A percentile compares a stretch with the other conserved stretches of the same genome.
Conservation (phyloP, 2,888 invertebrate species). For the Scaptomyza cyrtandrae region DNA sequence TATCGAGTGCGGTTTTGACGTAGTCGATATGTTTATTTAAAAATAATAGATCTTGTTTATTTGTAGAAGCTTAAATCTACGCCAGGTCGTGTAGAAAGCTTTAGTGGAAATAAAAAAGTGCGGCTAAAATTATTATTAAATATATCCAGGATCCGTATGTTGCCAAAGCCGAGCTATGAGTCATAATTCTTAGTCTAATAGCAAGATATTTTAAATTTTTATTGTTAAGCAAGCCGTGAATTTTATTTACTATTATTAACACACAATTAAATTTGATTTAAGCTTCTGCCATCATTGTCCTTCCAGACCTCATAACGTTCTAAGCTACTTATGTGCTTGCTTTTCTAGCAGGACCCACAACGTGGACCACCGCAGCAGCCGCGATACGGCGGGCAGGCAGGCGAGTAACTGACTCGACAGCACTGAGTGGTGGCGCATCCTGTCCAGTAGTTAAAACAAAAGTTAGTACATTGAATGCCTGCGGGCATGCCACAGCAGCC, state of each 20-base stretch:
- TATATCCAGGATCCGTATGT: too few species aligned
- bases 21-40: neutral
- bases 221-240: neutral
- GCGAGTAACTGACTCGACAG: constrained; percentile 40
- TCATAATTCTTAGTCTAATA: too few species aligned
- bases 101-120: too few species aligned
- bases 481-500: constrained; percentile 60
- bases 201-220: too few species aligned
- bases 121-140: too few species aligned
- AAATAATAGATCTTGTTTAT: too few species aligned
- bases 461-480: constrained; percentile 65
- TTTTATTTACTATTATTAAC: neutral
- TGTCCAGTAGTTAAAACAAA: constrained; percentile 70
- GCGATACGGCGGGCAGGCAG: constrained; percentile 49
- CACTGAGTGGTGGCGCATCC: constrained; percentile 38
- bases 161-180: too few species aligned
- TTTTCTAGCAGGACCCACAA: constrained; percentile 49
- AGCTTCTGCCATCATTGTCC: neutral
- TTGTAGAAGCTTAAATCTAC: too few species aligned
- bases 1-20: neutral
- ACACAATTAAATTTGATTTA: neutral
- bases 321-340: constrained; percentile 21
- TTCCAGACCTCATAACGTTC: constrained; percentile 32
- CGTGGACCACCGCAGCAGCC: constrained; percentile 60
- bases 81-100: too few species aligned